Evolutionary conservation across 2,113 vertebrate species (phyloP).

Genomic region (Ptychochromis oligacanthus): DNA sequence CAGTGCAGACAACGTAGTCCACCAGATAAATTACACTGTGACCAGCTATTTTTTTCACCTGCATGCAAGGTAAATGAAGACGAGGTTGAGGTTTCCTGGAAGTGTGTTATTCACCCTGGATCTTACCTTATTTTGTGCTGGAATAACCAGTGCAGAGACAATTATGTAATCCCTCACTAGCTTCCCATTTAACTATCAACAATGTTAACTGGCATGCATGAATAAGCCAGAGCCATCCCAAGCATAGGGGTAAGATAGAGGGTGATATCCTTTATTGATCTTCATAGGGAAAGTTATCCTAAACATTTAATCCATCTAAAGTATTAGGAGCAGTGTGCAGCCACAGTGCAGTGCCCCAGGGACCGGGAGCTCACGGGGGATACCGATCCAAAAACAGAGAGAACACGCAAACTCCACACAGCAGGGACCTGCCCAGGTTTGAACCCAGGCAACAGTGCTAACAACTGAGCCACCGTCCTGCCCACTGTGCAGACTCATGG

Average conservation of each 20-base stretch:
- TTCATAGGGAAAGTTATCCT: background rate
- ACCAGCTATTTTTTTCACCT: background rate
- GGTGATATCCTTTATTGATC: background rate
- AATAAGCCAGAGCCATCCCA: background rate
- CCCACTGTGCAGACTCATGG: background rate
- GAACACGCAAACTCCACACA: background rate
- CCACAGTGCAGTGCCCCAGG: background rate
- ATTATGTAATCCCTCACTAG: conserved; percentile 4
- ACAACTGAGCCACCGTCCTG: background rate
- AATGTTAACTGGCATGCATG: conserved; percentile 8
- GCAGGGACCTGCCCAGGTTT: background rate
- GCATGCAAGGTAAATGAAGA: background rate
- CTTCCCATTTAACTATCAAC: background rate
- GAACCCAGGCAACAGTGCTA: background rate
- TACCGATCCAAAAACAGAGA: background rate
- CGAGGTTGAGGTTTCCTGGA: background rate
- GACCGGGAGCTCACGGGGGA: background rate
- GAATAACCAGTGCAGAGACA: background rate
- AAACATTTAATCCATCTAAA: background rate
- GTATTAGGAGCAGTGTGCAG: background rate
- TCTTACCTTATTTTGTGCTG: background rate
- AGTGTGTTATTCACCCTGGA: background rate
- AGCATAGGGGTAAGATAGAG: background rate
- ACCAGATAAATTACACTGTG: background rate
- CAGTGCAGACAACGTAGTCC: background rate